Evolutionary conservation across 2,888 invertebrate species (phyloP).

Genomic region (Mimas tiliae): DNA sequence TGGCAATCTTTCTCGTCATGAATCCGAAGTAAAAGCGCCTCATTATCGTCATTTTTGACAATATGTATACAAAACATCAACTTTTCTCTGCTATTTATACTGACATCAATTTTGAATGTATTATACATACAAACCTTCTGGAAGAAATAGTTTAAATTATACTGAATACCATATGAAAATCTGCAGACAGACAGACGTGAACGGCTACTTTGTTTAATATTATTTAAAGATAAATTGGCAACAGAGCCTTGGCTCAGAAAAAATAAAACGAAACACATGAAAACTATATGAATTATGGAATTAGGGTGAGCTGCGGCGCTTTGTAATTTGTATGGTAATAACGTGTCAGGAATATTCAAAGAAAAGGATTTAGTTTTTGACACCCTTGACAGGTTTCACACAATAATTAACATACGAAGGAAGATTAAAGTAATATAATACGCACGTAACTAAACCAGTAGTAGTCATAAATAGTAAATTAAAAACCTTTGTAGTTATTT

Average conservation of each 20-base stretch:
- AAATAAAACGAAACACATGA: neutral
- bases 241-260: neutral
- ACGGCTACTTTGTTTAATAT: no score
- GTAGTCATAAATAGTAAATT: neutral
- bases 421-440: conserved; percentile 30
- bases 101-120: no score
- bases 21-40: no score
- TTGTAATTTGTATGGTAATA: conserved; percentile 10
- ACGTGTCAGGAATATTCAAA: conserved; percentile 40
- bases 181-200: no score
- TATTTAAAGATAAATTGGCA: no score
- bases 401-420: conserved; percentile 39
- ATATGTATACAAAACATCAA: no score
- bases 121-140: no score
- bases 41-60: no score
- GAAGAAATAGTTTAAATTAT: no score
- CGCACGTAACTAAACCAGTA: neutral
- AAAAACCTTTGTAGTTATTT: neutral
- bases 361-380: conserved; percentile 37
- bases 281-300: neutral
- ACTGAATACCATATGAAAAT: no score
- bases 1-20: no score
- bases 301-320: neutral
- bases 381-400: conserved; percentile 51
- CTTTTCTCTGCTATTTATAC: no score